phyloP scores from a whole-genome alignment of 2,888 invertebrate genomes.

The Drosophila kambysellisi region DNA sequence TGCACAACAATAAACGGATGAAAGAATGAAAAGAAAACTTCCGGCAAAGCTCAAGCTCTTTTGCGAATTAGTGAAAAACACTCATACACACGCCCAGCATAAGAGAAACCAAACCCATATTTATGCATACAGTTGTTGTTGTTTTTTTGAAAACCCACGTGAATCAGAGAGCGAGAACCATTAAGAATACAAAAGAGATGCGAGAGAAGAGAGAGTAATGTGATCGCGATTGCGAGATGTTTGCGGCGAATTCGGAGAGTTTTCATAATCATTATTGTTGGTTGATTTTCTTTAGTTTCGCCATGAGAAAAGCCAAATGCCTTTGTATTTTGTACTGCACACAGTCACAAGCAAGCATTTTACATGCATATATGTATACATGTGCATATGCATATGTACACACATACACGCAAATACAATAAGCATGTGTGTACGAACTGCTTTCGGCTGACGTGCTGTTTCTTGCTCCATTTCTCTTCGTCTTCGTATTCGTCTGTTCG shows the following conservation, averaged over 20 bases:
- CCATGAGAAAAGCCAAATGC: slow-evolving; percentile 57
- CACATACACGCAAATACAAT: neutral
- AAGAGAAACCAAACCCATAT: slow-evolving; percentile 57
- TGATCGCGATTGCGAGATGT: slow-evolving; percentile 64
- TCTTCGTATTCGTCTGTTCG: slow-evolving; percentile 14
- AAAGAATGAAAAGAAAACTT: slow-evolving; percentile 72
- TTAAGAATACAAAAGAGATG: slow-evolving; percentile 55
- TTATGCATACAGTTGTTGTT: slow-evolving; percentile 19
- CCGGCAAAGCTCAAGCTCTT: slow-evolving; percentile 69
- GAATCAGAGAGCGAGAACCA: slow-evolving; percentile 68
- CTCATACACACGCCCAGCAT: slow-evolving; percentile 22
- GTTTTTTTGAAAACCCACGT: slow-evolving; percentile 68
- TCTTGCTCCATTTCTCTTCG: slow-evolving; percentile 40
- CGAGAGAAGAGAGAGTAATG: slow-evolving; percentile 17
- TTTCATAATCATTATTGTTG: slow-evolving; percentile 52
- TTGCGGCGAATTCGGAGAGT: slow-evolving; percentile 72
- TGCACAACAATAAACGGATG: slow-evolving; percentile 61
- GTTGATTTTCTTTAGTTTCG: slow-evolving; percentile 67
- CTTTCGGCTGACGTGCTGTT: slow-evolving; percentile 46
- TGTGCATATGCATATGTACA: slow-evolving; percentile 14
- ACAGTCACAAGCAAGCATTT: slow-evolving; percentile 10
- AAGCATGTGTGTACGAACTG: slow-evolving; percentile 18
- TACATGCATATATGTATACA: slow-evolving; percentile 8
- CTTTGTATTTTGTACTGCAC: slow-evolving; percentile 33
- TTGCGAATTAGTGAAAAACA: slow-evolving; percentile 58